phyloP scores from a whole-genome alignment of 2,888 invertebrate species.

The Tetranychus piercei region DNA sequence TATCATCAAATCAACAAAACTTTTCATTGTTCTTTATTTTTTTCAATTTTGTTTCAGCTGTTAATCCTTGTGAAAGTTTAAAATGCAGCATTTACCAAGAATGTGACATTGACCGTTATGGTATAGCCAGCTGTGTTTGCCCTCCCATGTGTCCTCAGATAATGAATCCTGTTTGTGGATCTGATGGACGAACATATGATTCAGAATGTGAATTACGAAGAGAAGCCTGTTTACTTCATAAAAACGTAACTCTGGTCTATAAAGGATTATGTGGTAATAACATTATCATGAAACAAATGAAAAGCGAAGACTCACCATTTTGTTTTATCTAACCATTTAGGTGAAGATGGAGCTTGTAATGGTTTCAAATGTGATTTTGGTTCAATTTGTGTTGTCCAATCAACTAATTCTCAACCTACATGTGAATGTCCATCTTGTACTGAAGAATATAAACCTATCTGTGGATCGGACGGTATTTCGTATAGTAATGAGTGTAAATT shows the following conservation, averaged over 20 bases:
- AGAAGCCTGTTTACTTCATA: constrained; percentile 37
- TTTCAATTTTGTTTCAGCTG: constrained; percentile 38
- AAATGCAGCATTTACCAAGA: constrained; percentile 57
- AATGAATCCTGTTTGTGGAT: constrained; percentile 34
- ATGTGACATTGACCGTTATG: constrained; percentile 59
- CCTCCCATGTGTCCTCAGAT: constrained; percentile 52
- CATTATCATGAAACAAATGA: not conserved
- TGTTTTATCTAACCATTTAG: not conserved
- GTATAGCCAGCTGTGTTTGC: constrained; percentile 66
- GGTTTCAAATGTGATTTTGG: constrained; percentile 48
- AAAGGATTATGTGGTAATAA: constrained; percentile 46
- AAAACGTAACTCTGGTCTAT: constrained; percentile 40
- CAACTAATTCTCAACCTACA: constrained; percentile 43
- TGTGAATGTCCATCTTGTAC: constrained; percentile 71
- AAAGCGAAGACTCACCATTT: not conserved
- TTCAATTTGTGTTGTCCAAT: constrained; percentile 49
- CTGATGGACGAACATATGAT: constrained; percentile 38
- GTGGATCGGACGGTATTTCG: constrained; percentile 42
- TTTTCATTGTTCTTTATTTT: constrained; percentile 29
- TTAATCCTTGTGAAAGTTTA: constrained; percentile 62
- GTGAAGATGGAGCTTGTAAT: constrained; percentile 35
- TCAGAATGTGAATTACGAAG: constrained; percentile 37
- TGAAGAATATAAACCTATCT: constrained; percentile 63
- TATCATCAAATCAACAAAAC: constrained; percentile 36
- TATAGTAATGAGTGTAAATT: constrained; percentile 59